Evolutionary conservation across 2,888 invertebrate species (phyloP).

Genomic region (Brenthis ino): DNA sequence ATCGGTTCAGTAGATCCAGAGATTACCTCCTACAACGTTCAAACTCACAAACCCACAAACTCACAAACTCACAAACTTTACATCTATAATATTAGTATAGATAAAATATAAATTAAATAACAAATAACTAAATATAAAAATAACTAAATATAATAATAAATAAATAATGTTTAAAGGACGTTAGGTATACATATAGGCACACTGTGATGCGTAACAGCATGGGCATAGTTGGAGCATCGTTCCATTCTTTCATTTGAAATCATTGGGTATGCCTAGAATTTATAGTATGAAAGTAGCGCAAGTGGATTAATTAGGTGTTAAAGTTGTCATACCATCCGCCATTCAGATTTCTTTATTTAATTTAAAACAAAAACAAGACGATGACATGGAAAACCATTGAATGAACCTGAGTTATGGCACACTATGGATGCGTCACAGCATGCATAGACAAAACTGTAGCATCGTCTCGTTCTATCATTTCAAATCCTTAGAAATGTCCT

Average conservation of each 20-base stretch:
- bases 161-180: background rate
- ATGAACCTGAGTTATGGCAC: constrained; percentile 2
- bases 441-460: background rate
- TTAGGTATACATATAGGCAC: background rate
- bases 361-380: no score
- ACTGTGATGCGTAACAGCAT: background rate
- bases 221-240: constrained; percentile 2
- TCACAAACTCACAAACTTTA: no score
- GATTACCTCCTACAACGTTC: no score
- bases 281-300: background rate
- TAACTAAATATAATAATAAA: no score
- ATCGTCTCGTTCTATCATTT: background rate
- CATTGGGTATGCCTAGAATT: background rate
- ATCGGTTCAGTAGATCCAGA: no score
- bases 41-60: no score
- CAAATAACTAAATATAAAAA: background rate
- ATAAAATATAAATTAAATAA: background rate
- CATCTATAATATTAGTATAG: no score
- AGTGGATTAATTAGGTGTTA: background rate
- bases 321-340: background rate
- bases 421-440: background rate
- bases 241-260: constrained; percentile 1
- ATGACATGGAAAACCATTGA: no score
- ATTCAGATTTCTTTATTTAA: background rate
- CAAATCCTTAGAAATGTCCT: background rate